A percentile compares a stretch with the other conserved stretches of the same genome.
Conservation (phyloP, 2,888 invertebrate genomes). For the Drosophila algonquin region DNA sequence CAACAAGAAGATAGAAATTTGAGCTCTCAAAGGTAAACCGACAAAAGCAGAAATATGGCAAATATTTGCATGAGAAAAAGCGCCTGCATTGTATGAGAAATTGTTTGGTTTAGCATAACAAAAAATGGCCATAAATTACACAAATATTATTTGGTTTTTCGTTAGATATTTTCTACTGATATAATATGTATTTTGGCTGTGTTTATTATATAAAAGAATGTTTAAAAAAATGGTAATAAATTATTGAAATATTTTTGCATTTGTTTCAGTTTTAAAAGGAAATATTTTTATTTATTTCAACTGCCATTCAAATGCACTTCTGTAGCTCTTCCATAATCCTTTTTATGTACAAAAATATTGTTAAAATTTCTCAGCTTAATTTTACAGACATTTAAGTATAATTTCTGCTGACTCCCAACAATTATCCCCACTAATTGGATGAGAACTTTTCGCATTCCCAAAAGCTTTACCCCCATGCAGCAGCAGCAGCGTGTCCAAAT, state of each 20-base stretch:
- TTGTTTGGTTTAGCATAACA: conserved; percentile 30
- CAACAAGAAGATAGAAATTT: conserved; percentile 20
- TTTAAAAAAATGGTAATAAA: background rate
- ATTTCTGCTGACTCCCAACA: conserved; percentile 18
- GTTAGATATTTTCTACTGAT: background rate
- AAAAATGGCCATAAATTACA: conserved; percentile 10
- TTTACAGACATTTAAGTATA: conserved; percentile 6
- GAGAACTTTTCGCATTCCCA: conserved; percentile 31
- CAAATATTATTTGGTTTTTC: conserved; percentile 10
- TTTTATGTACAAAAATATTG: background rate
- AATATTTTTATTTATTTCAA: too few relatives aligned
- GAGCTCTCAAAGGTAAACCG: conserved; percentile 11
- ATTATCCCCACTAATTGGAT: conserved; percentile 43
- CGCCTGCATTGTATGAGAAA: background rate
- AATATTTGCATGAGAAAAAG: conserved; percentile 38
- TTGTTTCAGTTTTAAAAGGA: background rate
- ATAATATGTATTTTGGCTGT: background rate
- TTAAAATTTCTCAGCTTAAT: conserved; percentile 4
- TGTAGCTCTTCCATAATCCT: background rate
- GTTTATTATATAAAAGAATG: background rate
- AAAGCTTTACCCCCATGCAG: conserved; percentile 15
- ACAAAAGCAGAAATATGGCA: background rate
- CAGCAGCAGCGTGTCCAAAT: conserved; percentile 12
- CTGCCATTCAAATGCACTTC: background rate
- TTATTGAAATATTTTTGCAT: background rate